Conservation (phyloP, 2,888 invertebrate genomes). For the Melanostoma mellinum region DNA sequence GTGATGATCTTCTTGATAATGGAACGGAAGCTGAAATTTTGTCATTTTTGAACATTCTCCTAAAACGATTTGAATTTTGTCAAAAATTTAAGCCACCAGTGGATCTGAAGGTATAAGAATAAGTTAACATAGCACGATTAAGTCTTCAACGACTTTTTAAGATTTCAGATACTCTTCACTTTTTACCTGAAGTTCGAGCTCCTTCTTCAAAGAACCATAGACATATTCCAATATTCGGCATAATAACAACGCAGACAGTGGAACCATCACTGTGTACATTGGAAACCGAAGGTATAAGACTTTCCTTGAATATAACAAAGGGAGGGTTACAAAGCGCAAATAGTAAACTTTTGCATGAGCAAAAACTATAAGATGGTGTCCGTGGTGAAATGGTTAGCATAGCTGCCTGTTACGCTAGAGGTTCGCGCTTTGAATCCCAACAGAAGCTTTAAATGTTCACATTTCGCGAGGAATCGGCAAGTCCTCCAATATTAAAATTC, state of each 20-base stretch:
- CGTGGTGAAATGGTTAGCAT: no score
- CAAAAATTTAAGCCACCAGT: constrained; percentile 83
- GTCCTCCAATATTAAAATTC: no score
- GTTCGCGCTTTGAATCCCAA: no score
- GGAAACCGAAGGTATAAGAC: constrained; percentile 80
- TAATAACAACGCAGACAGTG: constrained; percentile 86
- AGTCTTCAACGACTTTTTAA: constrained; percentile 50
- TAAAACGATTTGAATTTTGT: constrained; percentile 86
- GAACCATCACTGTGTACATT: constrained; percentile 85
- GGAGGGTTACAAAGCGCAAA: neutral
- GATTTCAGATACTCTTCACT: constrained; percentile 83
- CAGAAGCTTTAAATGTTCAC: no score
- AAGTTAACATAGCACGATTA: neutral
- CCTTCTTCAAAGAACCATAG: constrained; percentile 80
- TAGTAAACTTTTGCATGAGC: no score
- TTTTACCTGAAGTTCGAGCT: constrained; percentile 83
- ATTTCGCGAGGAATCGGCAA: no score
- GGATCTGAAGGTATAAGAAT: constrained; percentile 78
- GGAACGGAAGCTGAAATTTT: constrained; percentile 89
- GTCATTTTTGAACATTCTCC: constrained; percentile 85
- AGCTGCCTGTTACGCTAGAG: no score
- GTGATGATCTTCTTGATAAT: constrained; percentile 86
- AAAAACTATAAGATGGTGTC: no score
- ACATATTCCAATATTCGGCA: constrained; percentile 83
- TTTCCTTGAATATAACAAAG: constrained; percentile 79